Conservation (phyloP, 2,113 vertebrate species). For the Solenodon paradoxus region DNA sequence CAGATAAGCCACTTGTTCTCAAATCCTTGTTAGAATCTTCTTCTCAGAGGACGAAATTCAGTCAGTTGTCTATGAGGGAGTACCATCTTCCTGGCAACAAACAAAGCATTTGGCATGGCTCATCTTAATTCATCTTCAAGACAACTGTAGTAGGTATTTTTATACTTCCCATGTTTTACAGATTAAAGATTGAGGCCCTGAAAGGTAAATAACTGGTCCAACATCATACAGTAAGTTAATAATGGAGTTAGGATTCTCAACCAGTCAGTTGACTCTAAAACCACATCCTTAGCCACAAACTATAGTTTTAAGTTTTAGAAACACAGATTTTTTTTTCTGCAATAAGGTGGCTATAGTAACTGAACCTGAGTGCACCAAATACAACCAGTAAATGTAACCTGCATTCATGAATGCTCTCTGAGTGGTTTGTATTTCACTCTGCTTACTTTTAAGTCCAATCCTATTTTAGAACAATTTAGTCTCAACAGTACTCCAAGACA, state of each 20-base stretch:
- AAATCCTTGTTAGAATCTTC: neutral
- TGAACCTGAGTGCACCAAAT: constrained; percentile 5
- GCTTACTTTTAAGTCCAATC: neutral
- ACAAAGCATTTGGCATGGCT: neutral
- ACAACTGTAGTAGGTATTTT: neutral
- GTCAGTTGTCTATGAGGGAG: neutral
- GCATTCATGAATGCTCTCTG: neutral
- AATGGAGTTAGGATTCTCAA: neutral
- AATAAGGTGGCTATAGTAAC: neutral
- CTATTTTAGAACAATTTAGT: neutral
- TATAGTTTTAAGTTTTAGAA: constrained; percentile 21
- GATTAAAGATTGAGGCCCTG: neutral
- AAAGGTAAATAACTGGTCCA: neutral
- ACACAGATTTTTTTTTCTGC: neutral
- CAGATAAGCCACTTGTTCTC: neutral
- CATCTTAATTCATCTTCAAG: constrained; percentile 27
- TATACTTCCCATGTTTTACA: neutral
- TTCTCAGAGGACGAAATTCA: constrained; percentile 24
- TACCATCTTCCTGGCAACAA: neutral
- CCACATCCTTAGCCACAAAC: neutral
- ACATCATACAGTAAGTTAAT: constrained; percentile 15
- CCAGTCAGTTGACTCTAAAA: neutral
- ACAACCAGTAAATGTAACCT: neutral
- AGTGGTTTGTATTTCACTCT: neutral
- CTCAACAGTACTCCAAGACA: neutral